Percentiles rank a stretch among this genome's conserved stretches.
These are phyloP conservation scores for Drosophila phalerata DNA, from an alignment of 2,888 invertebrate genomes.

Conservation along the genomic window DNA sequence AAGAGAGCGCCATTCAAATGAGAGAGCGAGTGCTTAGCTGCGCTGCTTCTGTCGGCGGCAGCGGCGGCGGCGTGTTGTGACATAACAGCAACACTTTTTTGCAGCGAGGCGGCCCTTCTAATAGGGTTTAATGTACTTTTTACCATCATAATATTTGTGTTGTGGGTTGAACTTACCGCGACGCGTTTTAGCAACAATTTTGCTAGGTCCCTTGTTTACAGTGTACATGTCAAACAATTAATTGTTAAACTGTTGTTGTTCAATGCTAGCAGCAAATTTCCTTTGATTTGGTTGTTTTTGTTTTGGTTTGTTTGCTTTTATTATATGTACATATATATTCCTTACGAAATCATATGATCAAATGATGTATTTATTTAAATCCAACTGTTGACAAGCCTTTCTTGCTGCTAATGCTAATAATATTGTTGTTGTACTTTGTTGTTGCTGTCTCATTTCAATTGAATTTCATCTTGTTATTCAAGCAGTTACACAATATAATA, in stretches of 20 bases:
- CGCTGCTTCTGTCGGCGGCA: conserved; percentile 48
- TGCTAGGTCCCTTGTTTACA: conserved; percentile 94
- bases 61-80: conserved; percentile 68
- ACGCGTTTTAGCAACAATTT: conserved; percentile 94
- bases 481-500: conserved; percentile 71
- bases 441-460: conserved; percentile 44
- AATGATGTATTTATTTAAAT: conserved; percentile 34
- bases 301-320: conserved; percentile 34
- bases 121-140: conserved; percentile 53
- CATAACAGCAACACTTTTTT: conserved; percentile 78
- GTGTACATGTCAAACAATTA: conserved; percentile 90
- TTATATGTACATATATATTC: conserved; percentile 2
- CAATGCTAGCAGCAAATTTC: conserved; percentile 11
- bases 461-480: conserved; percentile 36
- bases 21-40: conserved; percentile 23
- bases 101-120: conserved; percentile 40
- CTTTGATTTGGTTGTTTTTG: conserved; percentile 17
- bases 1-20: conserved; percentile 5
- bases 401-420: conserved; percentile 6
- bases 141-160: conserved; percentile 11
- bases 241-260: conserved; percentile 27
- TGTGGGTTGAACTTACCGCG: conserved; percentile 88
- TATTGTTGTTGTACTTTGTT: conserved; percentile 6
- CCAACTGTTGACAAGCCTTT: conserved; percentile 44
- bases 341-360: conserved; percentile 61